Base-by-base conservation (phyloP, 2,888 invertebrate genomes). In the Dyspetes luteomarginatus region DNA sequence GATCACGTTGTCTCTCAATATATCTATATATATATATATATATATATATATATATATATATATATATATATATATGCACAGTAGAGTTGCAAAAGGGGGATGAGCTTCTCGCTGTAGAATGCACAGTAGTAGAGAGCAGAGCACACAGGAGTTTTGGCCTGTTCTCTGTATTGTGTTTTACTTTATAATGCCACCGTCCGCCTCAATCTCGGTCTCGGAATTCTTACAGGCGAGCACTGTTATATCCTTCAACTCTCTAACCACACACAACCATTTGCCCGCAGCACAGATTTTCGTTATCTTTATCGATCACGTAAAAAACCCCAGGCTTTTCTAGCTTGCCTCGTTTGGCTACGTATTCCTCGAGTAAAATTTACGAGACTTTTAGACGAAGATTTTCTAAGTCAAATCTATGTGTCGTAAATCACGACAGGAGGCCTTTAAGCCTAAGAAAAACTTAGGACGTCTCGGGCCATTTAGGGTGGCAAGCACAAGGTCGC, bases 201-300 rank as follows among this genome's bases (percentile, higher is more conserved):
- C 72, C 67, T 50, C 58, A 58, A 65, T 71, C 50, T 72, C 65
- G 48, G n/a, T 48, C 26, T 22, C 19, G 24, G 55, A 17, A 48
- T 45, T 28, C 64, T 64, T 30, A 43, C 43, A 7, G 52, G 26
- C 30, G 41, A 45, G n/a, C 15, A 15, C 15, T 24, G 7, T 19
- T 48, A 45, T 26, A 64, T 24, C 43, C 50, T 50, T 48, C 50
- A 28, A 48, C 15, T 12, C 48, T 17, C 60, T 52, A 64, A 56
- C 55, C 30, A 22, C 30, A 28, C 24, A 5, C 15, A 24, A 45
- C 41, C 43, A 7, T 60, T 67, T 43, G 12, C 50, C 41, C 68
- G 26, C 60, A 67, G 67, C n/a, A n/a, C n/a, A n/a, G 60, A 82
- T 85, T 82, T 77, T 76, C 81, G 78, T 82, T 82, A 84, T 84